A percentile compares a stretch with the other conserved stretches of the same genome.
phyloP scores from a whole-genome alignment of 2,888 invertebrate genomes.

The Labia minor region DNA sequence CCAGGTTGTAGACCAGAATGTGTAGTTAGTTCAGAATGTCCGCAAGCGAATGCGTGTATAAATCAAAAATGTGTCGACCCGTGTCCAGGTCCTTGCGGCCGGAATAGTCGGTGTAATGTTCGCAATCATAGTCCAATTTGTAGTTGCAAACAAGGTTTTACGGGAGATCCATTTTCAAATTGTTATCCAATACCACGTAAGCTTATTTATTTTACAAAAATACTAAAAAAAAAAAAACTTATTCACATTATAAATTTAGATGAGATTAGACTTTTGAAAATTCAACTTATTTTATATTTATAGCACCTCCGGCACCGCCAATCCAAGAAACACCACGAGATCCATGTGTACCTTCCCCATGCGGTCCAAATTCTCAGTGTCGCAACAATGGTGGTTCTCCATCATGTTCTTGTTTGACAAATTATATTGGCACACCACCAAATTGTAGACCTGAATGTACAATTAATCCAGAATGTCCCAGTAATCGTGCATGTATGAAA shows the following conservation, averaged over 20 bases:
- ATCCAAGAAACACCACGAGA: constrained; percentile 33
- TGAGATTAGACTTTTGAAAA: no score
- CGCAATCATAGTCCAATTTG: constrained; percentile 66
- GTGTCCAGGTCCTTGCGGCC: constrained; percentile 59
- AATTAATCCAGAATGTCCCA: constrained; percentile 55
- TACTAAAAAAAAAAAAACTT: no score
- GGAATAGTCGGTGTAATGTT: constrained; percentile 61
- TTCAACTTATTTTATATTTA: constrained; percentile 16
- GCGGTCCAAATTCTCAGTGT: constrained; percentile 53
- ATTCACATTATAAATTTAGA: no score
- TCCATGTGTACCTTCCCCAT: constrained; percentile 39
- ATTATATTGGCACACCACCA: constrained; percentile 54
- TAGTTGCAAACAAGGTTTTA: constrained; percentile 51
- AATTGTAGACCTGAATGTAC: constrained; percentile 57
- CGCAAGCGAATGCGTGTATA: constrained; percentile 56
- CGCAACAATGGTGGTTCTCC: constrained; percentile 43
- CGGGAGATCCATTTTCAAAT: constrained; percentile 50
- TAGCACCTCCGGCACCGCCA: constrained; percentile 35
- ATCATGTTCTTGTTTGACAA: constrained; percentile 50
- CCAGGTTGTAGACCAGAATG: constrained; percentile 64
- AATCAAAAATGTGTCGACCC: constrained; percentile 61
- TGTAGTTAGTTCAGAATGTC: constrained; percentile 58
- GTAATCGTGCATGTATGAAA: constrained; percentile 60
- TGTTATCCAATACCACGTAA: constrained; percentile 32
- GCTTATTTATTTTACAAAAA: constrained; percentile 16